phyloP scores from a whole-genome alignment of 2,888 invertebrate genomes.

The Eumerus sabulonum region DNA sequence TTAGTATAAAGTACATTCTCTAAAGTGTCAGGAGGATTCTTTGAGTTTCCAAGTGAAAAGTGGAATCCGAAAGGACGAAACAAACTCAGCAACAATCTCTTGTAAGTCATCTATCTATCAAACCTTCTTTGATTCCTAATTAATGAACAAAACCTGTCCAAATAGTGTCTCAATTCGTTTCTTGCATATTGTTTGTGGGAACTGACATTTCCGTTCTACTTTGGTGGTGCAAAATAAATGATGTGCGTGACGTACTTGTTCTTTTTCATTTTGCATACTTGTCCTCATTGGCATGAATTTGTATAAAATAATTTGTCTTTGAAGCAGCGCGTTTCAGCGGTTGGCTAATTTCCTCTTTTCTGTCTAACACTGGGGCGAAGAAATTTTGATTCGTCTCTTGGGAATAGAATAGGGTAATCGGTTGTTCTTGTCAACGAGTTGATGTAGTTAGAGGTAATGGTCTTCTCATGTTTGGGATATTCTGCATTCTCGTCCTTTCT shows the following conservation, averaged over 20 bases:
- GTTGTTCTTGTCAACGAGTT: too few relatives aligned
- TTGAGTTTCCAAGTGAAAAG: slow-evolving; percentile 20
- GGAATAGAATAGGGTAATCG: too few relatives aligned
- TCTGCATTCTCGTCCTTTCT: too few relatives aligned
- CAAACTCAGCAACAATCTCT: slow-evolving; percentile 26
- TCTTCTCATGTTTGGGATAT: too few relatives aligned
- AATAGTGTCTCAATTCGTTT: slow-evolving; percentile 1
- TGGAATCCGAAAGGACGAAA: slow-evolving; percentile 8
- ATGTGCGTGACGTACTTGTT: background rate
- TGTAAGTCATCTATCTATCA: slow-evolving; percentile 36
- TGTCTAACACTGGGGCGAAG: too few relatives aligned
- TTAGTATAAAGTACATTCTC: slow-evolving; percentile 14
- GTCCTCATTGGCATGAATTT: background rate
- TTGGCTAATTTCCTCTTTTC: background rate
- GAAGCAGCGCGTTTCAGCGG: slow-evolving; percentile 8
- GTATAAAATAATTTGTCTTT: slow-evolving; percentile 4
- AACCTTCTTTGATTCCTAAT: slow-evolving; percentile 39
- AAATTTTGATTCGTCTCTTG: too few relatives aligned
- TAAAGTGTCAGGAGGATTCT: slow-evolving; percentile 13
- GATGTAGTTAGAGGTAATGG: too few relatives aligned
- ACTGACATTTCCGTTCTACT: slow-evolving; percentile 57
- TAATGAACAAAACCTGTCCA: slow-evolving; percentile 32
- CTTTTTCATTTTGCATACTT: slow-evolving; percentile 10
- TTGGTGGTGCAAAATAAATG: slow-evolving; percentile 41
- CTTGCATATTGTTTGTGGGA: slow-evolving; percentile 11